Evolutionary conservation across 2,797 vertebrate species (phyloP).

Genomic region (Loris lydekkerianus): DNA sequence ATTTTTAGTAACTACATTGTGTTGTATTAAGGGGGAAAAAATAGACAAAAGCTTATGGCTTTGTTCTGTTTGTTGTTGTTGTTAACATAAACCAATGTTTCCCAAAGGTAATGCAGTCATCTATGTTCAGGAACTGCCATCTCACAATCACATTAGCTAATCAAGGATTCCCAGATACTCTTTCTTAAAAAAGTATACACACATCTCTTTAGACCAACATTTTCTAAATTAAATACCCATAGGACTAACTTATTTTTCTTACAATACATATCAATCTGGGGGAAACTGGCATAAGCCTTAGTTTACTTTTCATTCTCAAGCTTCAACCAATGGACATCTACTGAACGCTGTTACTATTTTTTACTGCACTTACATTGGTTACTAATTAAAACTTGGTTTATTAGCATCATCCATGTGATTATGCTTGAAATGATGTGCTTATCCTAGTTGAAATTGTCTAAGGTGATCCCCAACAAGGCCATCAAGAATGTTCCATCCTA

Average conservation of each 20-base stretch:
- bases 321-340: neutral
- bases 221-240: neutral
- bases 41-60: neutral
- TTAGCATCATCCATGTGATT: neutral
- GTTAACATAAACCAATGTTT: neutral
- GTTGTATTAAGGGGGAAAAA: neutral
- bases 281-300: neutral
- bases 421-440: neutral
- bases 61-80: neutral
- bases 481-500: neutral
- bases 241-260: neutral
- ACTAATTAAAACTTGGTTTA: neutral
- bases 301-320: neutral
- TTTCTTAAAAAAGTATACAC: neutral
- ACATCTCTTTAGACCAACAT: neutral
- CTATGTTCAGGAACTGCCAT: neutral
- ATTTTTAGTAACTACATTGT: neutral
- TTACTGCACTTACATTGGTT: neutral
- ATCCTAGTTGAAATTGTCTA: neutral
- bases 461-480: neutral
- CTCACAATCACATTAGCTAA: neutral
- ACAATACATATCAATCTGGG: neutral
- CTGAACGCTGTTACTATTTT: neutral
- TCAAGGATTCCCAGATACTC: neutral
- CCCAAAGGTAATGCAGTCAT: neutral